A percentile compares a stretch with the other conserved stretches of the same genome.
Conservation (phyloP, 1,140 invertebrate species). For the Aphelenchoides fujianensis region DNA sequence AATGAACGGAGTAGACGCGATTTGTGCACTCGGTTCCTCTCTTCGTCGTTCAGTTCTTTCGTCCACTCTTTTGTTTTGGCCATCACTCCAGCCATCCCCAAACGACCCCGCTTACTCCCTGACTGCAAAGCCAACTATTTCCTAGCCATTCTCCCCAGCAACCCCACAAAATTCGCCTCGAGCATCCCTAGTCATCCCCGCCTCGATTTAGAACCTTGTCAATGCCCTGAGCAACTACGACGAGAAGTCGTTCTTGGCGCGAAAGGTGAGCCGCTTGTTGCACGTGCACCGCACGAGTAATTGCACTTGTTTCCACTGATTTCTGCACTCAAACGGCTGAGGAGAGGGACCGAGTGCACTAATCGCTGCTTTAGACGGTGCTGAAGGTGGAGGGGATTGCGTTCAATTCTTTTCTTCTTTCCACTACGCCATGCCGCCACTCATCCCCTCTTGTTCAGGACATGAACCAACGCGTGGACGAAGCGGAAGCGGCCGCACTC, state of each 20-base stretch:
- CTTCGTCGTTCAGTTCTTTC: no score
- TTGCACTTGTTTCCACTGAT: not conserved
- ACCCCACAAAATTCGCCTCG: not conserved
- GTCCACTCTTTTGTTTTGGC: no score
- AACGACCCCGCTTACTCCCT: no score
- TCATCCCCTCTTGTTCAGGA: conserved; percentile 40
- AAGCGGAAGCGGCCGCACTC: conserved; percentile 89
- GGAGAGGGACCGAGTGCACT: not conserved
- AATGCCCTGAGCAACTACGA: not conserved
- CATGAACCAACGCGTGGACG: conserved; percentile 64
- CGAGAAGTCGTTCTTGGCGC: no score
- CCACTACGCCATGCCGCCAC: not conserved
- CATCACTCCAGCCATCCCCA: no score
- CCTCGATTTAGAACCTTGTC: not conserved
- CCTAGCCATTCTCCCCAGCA: no score
- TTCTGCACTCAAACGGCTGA: conserved; percentile 2
- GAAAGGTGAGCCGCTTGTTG: not conserved
- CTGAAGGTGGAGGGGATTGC: not conserved
- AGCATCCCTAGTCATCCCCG: not conserved
- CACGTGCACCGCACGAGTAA: no score
- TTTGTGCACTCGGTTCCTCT: not conserved
- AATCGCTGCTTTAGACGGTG: not conserved
- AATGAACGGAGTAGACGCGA: not conserved
- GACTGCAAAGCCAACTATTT: no score
- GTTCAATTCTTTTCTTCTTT: not conserved